Conservation (phyloP, 1,140 invertebrate species). For the Penaeus chinensis region DNA sequence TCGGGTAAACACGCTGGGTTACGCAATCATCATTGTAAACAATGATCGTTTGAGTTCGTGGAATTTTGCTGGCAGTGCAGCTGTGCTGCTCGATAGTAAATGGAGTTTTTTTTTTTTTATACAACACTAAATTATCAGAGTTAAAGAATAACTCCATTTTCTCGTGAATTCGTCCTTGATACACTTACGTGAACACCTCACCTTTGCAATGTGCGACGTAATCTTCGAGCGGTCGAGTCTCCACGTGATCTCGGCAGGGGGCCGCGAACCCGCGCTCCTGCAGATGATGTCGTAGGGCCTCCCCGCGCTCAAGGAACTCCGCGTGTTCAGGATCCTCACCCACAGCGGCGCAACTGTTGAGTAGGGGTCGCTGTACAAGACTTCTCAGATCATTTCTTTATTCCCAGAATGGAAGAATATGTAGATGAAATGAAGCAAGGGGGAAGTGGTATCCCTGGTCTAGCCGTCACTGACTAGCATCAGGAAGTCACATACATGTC, state of each 20-base stretch:
- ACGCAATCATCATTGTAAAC: too few species aligned
- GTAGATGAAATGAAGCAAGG: neutral
- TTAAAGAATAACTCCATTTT: too few species aligned
- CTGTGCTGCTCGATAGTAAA: too few species aligned
- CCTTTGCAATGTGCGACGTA: constrained; percentile 26
- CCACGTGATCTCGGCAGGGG: constrained; percentile 82
- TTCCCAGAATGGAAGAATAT: neutral
- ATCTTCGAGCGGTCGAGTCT: constrained; percentile 76
- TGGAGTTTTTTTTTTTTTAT: too few species aligned
- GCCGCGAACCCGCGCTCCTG: constrained; percentile 80
- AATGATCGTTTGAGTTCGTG: too few species aligned
- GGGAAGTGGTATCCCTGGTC: neutral
- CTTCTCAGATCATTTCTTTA: neutral
- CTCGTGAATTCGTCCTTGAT: too few species aligned
- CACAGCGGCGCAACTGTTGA: constrained; percentile 42
- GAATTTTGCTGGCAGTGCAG: too few species aligned
- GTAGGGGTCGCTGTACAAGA: neutral
- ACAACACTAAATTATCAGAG: too few species aligned
- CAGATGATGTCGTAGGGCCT: constrained; percentile 81
- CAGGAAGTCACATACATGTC: too few species aligned
- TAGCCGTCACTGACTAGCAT: too few species aligned
- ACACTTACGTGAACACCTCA: neutral
- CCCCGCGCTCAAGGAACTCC: constrained; percentile 81
- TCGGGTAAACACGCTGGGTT: too few species aligned
- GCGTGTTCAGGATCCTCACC: constrained; percentile 24